Conservation (phyloP, 2,113 vertebrate species). For the Hoplias malabaricus region DNA sequence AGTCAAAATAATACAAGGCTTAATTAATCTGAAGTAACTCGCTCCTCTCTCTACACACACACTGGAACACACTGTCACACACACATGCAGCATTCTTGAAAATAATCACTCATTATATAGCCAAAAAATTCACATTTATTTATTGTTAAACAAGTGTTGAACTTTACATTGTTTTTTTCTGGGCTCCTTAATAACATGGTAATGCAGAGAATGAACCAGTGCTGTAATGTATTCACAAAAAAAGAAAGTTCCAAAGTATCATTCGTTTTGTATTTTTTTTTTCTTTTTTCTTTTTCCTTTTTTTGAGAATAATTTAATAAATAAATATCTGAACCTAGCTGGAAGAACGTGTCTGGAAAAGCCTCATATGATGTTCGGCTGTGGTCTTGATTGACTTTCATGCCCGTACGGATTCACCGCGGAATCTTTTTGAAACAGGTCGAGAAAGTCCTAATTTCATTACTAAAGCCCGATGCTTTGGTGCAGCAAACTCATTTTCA, state of each 20-base stretch:
- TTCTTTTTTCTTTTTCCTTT: constrained; percentile 56
- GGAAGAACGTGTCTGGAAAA: constrained; percentile 77
- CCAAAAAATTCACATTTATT: constrained; percentile 97
- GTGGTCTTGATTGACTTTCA: constrained; percentile 68
- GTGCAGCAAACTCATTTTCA: constrained; percentile 64
- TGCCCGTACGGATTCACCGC: constrained; percentile 66
- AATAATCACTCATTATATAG: constrained; percentile 67
- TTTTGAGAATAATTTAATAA: constrained; percentile 91
- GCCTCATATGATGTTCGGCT: constrained; percentile 3
- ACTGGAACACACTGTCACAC: constrained; percentile 8
- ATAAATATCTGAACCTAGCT: constrained; percentile 94
- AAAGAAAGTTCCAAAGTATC: constrained; percentile 71
- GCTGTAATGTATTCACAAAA: constrained; percentile 89
- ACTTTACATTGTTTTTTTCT: constrained; percentile 99
- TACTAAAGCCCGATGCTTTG: constrained; percentile 30
- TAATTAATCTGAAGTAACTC: constrained; percentile 11
- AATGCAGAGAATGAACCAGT: constrained; percentile 90
- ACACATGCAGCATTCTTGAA: constrained; percentile 33
- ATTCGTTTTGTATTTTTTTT: constrained; percentile 57
- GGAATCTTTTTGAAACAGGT: constrained; percentile 68
- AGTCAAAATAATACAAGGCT: constrained; percentile 10
- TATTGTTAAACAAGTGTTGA: constrained; percentile 99
- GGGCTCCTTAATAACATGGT: constrained; percentile 95
- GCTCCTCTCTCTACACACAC: not conserved
- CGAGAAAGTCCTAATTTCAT: constrained; percentile 51